A percentile compares a stretch with the other conserved stretches of the same genome.
phyloP scores from a whole-genome alignment of 2,888 invertebrate genomes.

The Limnephilus marmoratus region DNA sequence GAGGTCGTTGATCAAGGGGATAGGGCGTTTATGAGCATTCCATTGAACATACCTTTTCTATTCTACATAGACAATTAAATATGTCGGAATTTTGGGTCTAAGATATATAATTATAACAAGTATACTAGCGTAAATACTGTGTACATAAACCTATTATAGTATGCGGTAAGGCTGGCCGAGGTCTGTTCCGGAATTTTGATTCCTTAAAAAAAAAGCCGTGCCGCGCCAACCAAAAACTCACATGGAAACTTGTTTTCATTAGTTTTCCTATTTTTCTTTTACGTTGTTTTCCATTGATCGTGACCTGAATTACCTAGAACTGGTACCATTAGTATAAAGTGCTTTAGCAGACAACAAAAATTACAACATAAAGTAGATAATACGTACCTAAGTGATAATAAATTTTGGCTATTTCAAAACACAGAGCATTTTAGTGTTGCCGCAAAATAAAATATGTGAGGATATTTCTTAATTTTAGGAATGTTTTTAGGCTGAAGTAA shows the following conservation, averaged over 20 bases:
- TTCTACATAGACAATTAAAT: background rate
- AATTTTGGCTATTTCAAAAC: too few relatives aligned
- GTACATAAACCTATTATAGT: background rate
- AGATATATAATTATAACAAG: background rate
- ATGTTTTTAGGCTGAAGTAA: too few relatives aligned
- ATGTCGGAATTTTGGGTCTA: background rate
- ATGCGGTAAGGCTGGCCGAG: background rate
- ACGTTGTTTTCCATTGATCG: background rate
- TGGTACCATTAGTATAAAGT: background rate
- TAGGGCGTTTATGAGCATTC: background rate
- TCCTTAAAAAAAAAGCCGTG: background rate
- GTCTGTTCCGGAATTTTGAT: background rate
- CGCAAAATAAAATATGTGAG: too few relatives aligned
- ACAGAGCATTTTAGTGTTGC: too few relatives aligned
- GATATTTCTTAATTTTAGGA: too few relatives aligned
- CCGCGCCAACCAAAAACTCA: background rate
- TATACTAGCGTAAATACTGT: background rate
- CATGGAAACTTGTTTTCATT: background rate
- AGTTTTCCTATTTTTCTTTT: background rate
- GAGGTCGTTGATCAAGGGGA: too few relatives aligned
- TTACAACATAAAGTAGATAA: background rate
- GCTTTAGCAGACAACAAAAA: background rate
- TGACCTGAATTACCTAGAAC: background rate
- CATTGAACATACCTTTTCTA: background rate
- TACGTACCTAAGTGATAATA: background rate